A percentile compares a stretch with the other conserved stretches of the same genome.
phyloP scores from a whole-genome alignment of 2,797 vertebrate species.

The Ispidina picta region DNA sequence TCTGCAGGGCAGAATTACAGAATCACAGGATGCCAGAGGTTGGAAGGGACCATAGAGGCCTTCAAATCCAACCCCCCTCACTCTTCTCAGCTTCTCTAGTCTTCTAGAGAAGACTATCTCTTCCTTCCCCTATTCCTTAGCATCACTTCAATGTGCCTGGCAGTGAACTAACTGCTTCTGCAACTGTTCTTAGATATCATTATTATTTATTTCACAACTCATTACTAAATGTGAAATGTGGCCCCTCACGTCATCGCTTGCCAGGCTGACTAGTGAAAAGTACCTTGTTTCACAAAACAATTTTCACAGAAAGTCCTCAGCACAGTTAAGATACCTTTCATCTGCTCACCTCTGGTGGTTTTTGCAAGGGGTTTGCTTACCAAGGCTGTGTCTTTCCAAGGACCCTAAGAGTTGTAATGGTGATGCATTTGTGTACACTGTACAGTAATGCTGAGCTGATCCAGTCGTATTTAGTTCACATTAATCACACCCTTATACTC shows the following conservation, averaged over 20 bases:
- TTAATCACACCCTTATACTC: conserved; percentile 76
- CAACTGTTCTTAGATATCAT: not conserved
- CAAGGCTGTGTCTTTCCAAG: not conserved
- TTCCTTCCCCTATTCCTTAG: not conserved
- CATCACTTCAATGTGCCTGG: not conserved
- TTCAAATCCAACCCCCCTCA: not conserved
- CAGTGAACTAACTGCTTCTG: not conserved
- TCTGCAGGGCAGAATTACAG: not conserved
- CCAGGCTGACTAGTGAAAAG: not conserved
- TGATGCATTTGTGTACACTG: conserved; percentile 53
- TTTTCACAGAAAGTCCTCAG: not conserved
- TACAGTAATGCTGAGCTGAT: conserved; percentile 43
- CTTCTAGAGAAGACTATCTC: no score
- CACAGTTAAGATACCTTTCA: not conserved
- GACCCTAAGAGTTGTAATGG: conserved; percentile 14
- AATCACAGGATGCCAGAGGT: no score
- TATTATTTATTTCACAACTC: not conserved
- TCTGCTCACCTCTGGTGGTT: not conserved
- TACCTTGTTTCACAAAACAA: not conserved
- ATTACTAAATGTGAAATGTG: not conserved
- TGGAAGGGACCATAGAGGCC: no score
- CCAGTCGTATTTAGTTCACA: conserved; percentile 62
- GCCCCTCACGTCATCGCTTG: not conserved
- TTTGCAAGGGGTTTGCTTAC: conserved; percentile 3
- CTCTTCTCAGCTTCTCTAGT: not conserved